These are phyloP conservation scores for Apamea epomidion DNA, from an alignment of 2,888 invertebrate genomes.

Conservation along the genomic window DNA sequence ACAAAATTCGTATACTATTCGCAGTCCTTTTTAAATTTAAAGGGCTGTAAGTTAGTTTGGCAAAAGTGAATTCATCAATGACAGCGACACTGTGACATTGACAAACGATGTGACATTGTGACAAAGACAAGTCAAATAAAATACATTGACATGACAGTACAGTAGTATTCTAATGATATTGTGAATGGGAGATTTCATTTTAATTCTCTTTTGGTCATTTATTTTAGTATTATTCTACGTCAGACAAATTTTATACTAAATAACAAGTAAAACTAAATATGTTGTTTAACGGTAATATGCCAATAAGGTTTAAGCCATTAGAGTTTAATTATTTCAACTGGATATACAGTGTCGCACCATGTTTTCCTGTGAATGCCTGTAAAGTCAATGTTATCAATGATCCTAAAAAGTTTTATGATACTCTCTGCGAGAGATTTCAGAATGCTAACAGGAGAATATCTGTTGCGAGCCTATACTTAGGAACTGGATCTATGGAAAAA, in stretches of 20 bases:
- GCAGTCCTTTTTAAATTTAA: not conserved
- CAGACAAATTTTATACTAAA: not conserved
- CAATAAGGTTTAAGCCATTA: constrained; percentile 81
- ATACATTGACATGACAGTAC: not conserved
- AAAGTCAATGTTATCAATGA: constrained; percentile 94
- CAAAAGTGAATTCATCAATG: not conserved
- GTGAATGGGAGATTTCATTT: not conserved
- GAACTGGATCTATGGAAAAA: constrained; percentile 95
- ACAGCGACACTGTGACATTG: not conserved
- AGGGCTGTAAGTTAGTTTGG: not conserved
- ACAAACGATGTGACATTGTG: not conserved
- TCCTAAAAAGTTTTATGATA: constrained; percentile 94
- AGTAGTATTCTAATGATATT: constrained; percentile 1
- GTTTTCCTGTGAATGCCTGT: constrained; percentile 92
- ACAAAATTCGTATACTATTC: too few species aligned
- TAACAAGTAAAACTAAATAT: constrained; percentile 58
- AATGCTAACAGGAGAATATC: constrained; percentile 93
- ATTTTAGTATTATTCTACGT: not conserved
- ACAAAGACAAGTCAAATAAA: not conserved
- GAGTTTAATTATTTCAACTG: constrained; percentile 91
- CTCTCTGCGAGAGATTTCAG: constrained; percentile 92
- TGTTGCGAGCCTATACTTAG: constrained; percentile 97
- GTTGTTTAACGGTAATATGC: constrained; percentile 78
- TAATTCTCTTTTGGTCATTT: constrained; percentile 4
- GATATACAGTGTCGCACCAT: constrained; percentile 91